Percentiles rank a stretch among this genome's conserved stretches.
Conservation (phyloP, 2,113 vertebrate species). For the Calyptommatus sinebrachiatus region DNA sequence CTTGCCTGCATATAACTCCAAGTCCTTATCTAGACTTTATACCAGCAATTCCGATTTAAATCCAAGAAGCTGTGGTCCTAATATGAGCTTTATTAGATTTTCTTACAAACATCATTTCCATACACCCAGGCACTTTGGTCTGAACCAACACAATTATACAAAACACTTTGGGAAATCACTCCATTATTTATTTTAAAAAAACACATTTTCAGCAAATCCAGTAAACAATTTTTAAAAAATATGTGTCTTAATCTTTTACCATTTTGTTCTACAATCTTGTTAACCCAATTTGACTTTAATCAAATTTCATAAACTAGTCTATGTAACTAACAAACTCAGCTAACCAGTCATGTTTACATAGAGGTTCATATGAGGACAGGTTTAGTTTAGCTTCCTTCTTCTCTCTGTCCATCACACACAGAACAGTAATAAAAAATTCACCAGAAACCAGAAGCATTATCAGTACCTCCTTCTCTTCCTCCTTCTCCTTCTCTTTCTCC, state of each 20-base stretch:
- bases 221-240: slow-evolving; percentile 24
- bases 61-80: slow-evolving; percentile 20
- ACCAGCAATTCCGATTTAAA: slow-evolving; percentile 27
- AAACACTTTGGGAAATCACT: background rate
- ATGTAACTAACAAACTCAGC: too few species aligned
- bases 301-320: background rate
- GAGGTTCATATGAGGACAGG: too few species aligned
- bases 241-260: background rate
- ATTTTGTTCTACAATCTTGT: background rate
- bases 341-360: too few species aligned
- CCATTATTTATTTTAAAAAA: slow-evolving; percentile 13
- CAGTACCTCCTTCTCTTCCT: background rate
- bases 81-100: background rate
- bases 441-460: background rate
- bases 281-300: background rate
- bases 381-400: too few species aligned
- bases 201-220: background rate
- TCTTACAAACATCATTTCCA: background rate
- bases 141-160: background rate
- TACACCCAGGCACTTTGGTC: background rate
- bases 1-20: background rate
- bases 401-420: too few species aligned
- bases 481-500: background rate
- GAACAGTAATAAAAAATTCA: too few species aligned
- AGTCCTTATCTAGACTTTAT: accelerated